phyloP scores from a whole-genome alignment of 2,888 invertebrate genomes.

The Schizaphis graminum region DNA sequence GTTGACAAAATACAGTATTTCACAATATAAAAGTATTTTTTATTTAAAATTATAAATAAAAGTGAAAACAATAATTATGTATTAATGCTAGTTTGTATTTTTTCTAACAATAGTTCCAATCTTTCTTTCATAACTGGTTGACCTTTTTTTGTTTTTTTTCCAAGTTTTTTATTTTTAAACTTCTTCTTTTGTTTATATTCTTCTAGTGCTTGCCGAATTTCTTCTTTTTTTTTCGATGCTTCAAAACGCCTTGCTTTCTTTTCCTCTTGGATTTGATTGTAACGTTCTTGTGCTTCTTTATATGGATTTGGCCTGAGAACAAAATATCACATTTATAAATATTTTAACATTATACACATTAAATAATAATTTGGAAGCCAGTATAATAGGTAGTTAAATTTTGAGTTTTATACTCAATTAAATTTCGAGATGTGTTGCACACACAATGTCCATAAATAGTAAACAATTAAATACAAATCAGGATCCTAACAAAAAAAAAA shows the following conservation, averaged over 20 bases:
- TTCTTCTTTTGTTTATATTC: conserved; percentile 80
- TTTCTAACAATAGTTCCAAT: conserved; percentile 82
- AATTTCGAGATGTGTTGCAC: not conserved
- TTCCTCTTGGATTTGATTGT: conserved; percentile 74
- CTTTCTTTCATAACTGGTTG: conserved; percentile 89
- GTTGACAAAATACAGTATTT: not conserved
- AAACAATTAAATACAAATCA: not conserved
- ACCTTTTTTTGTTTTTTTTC: conserved; percentile 83
- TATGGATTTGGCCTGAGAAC: conserved; percentile 71
- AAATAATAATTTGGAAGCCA: not conserved
- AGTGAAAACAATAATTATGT: conserved; percentile 47
- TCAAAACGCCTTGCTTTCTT: conserved; percentile 74
- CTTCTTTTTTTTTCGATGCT: conserved; percentile 73
- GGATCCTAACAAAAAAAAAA: not conserved
- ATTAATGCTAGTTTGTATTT: conserved; percentile 75
- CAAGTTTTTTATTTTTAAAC: conserved; percentile 80
- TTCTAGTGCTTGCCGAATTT: conserved; percentile 77
- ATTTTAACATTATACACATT: not conserved
- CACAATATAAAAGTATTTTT: not conserved
- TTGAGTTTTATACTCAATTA: not conserved
- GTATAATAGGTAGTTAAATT: not conserved
- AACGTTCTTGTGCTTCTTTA: conserved; percentile 74
- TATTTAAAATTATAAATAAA: not conserved
- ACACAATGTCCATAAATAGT: not conserved
- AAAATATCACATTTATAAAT: not conserved